Evolutionary conservation across 2,113 vertebrate species (phyloP), one percentile per base, ranked within the genome.

Genomic region (Forbesichthys agassizii): DNA sequence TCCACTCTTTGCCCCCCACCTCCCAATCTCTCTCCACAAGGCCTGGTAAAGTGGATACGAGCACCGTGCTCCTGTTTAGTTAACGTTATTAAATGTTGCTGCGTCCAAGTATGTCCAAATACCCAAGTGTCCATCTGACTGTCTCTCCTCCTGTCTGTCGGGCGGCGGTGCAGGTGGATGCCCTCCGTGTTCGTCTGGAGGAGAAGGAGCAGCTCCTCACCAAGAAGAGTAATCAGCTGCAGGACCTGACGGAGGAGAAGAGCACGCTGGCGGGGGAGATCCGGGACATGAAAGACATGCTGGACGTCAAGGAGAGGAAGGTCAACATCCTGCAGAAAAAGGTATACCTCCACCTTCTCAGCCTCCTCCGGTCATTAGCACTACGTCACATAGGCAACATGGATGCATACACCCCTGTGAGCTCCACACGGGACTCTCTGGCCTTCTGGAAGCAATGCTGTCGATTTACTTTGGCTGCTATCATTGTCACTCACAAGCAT

Each of bases 301-400:
- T 99, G 86, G 98, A 99, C 72, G 98, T 99, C 74, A 99, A 99
- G 84, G 98, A 99, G 89, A 94, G 96, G 78, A 99, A 99, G 90
- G 94, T 99, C 71, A 95, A 94, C 52, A 94, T 99, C 48, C 93
- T 99, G 73, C 98, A 99, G 80, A 99, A 99, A 87, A 99, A 99
- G 94, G 98, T 98, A 27, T 27, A 88, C 3, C 73, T 59, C 11
- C 63, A 71, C 48, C 11, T 27, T 27, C 27, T 27, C 27, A 27
- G 27, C 27, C 27, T 27, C 27, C 27, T 27, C 27, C 27, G 27
- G 1, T 27, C 27, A 27, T 27, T 27, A 27, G 27, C 27, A 27
- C 27, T 2, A 27, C 27, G 27, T 27, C 27, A 27, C 27, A 27
- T 27, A 3, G 27, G 2, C 27, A 3, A 27, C 27, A 27, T 27